These are phyloP conservation scores for Thysanoteuthis rhombus DNA, from an alignment of 2,888 invertebrate genomes.

Conservation along the genomic window DNA sequence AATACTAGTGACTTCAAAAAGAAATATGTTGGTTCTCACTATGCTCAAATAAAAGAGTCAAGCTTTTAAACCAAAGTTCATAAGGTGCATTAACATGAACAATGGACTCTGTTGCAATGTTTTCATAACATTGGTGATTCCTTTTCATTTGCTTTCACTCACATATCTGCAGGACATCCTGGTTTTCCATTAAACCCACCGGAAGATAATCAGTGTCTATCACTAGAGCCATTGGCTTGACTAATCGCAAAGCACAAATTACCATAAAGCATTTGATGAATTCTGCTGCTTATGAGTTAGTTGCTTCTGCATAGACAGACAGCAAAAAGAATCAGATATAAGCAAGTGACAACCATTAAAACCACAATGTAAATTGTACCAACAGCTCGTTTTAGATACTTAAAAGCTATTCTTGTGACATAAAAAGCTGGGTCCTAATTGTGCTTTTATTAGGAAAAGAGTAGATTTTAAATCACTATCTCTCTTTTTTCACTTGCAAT, in stretches of 20 bases:
- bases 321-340: neutral
- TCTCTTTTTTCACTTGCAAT: no score
- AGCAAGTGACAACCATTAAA: neutral
- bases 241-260: neutral
- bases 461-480: no score
- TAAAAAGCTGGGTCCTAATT: neutral
- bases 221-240: neutral
- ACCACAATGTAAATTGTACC: neutral
- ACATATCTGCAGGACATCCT: neutral
- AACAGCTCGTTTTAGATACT: neutral
- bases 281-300: neutral
- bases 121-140: neutral
- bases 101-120: neutral
- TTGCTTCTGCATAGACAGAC: neutral
- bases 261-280: neutral
- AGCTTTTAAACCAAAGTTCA: neutral
- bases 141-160: neutral
- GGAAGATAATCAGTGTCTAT: neutral
- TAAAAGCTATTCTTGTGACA: neutral
- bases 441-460: no score
- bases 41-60: neutral
- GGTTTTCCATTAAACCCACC: neutral
- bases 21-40: neutral
- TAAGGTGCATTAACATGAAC: neutral
- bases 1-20: neutral